Percentiles rank a stretch among this genome's conserved stretches.
Evolutionary conservation across 2,797 vertebrate genomes (phyloP).

Genomic region (Eulemur coronatus): DNA sequence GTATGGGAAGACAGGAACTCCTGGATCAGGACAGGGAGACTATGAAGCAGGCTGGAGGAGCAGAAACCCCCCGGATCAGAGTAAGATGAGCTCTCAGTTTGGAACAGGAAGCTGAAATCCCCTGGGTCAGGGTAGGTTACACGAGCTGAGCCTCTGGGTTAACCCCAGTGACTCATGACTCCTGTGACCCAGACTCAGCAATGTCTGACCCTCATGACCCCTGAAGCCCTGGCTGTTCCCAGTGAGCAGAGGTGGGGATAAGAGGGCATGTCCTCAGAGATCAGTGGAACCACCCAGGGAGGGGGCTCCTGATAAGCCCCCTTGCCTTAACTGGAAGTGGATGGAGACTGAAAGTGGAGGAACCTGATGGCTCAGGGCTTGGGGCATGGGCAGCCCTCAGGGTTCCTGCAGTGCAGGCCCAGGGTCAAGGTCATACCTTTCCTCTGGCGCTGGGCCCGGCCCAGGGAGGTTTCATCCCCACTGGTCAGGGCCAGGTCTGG

Average conservation of each 20-base stretch:
- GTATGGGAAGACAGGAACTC: conserved; percentile 83
- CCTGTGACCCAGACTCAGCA: not conserved
- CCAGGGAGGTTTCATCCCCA: conserved; percentile 95
- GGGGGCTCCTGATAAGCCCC: not conserved
- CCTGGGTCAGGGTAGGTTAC: not conserved
- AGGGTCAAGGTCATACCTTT: conserved; percentile 87
- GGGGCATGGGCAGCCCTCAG: not conserved
- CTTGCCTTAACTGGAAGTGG: no score
- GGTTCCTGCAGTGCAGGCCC: not conserved
- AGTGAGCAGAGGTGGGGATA: not conserved
- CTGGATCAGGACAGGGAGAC: conserved; percentile 86
- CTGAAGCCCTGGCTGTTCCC: not conserved
- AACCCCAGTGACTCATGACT: not conserved
- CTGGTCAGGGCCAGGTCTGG: conserved; percentile 94
- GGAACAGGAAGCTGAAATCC: not conserved
- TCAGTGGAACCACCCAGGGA: not conserved
- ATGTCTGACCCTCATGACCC: not conserved
- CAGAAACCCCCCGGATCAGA: not conserved
- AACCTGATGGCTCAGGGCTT: not conserved
- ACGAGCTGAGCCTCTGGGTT: conserved; percentile 1
- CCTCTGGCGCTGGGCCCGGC: conserved; percentile 92
- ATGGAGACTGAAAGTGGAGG: not conserved
- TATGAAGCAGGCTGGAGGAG: not conserved
- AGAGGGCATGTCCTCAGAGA: not conserved
- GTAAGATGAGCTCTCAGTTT: not conserved